Evolutionary conservation across 2,113 vertebrate genomes (phyloP).

Genomic region (Apistogramma diplotaenia): DNA sequence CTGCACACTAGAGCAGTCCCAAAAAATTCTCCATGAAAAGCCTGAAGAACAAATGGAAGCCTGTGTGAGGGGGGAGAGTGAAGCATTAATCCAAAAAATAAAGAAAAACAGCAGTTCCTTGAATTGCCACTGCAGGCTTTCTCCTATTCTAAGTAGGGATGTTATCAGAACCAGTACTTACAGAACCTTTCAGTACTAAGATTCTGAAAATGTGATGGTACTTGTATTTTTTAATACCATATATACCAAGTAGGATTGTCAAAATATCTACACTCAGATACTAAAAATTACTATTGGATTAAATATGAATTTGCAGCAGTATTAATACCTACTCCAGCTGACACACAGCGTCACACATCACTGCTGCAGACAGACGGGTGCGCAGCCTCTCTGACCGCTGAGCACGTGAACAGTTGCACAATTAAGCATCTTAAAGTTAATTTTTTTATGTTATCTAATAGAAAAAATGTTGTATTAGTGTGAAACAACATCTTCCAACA

Average conservation of each 20-base stretch:
- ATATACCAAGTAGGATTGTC: not conserved
- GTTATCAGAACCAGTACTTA: not conserved
- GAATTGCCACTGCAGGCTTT: too few relatives aligned
- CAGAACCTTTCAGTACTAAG: not conserved
- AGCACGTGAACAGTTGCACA: too few relatives aligned
- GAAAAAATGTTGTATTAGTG: too few relatives aligned
- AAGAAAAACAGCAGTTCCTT: not conserved
- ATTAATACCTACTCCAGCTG: not conserved
- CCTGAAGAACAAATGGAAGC: not conserved
- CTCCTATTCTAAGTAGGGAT: not conserved
- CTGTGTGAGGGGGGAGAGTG: not conserved
- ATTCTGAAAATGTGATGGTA: not conserved
- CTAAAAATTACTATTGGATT: not conserved
- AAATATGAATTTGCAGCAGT: not conserved
- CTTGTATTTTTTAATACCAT: not conserved
- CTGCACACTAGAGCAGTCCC: not conserved
- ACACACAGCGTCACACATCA: not conserved
- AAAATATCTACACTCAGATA: not conserved
- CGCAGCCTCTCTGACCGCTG: not conserved
- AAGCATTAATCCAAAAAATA: not conserved
- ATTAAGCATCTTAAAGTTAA: too few relatives aligned
- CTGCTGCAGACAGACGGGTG: not conserved
- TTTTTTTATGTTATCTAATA: too few relatives aligned
- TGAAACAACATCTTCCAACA: too few relatives aligned
- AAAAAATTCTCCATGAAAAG: not conserved